Evolutionary conservation across 2,797 vertebrate species (phyloP).

Genomic region (Brachyalestes nurse): DNA sequence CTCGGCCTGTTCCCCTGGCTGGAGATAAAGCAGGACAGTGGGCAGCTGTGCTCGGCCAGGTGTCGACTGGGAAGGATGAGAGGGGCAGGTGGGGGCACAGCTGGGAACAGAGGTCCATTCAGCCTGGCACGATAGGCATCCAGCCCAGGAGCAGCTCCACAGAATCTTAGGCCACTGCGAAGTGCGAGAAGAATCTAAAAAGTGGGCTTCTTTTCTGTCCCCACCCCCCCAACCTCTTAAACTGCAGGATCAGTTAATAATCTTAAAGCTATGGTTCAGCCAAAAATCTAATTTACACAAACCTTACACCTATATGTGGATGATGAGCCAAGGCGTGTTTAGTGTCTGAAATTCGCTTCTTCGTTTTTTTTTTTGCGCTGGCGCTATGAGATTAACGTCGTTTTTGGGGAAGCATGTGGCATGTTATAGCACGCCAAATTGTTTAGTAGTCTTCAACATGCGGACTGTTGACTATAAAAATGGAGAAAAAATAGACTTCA

Average conservation of each 20-base stretch:
- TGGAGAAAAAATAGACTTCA: too few relatives aligned
- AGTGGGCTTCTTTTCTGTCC: conserved; percentile 10
- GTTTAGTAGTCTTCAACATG: too few relatives aligned
- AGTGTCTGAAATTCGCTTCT: background rate
- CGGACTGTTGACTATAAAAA: too few relatives aligned
- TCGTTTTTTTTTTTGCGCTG: background rate
- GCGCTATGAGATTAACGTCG: background rate
- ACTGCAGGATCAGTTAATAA: background rate
- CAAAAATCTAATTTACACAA: too few relatives aligned
- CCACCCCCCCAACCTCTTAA: background rate
- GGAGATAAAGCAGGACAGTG: conserved; percentile 29
- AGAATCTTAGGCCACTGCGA: conserved; percentile 14
- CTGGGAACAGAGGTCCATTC: conserved; percentile 47
- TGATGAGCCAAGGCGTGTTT: background rate
- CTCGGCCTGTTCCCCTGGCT: background rate
- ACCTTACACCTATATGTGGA: background rate
- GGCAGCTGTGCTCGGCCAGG: conserved; percentile 49
- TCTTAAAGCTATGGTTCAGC: background rate
- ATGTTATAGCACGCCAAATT: too few relatives aligned
- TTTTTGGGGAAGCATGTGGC: too few relatives aligned
- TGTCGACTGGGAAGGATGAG: conserved; percentile 23
- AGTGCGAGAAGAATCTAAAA: background rate
- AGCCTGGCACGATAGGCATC: conserved; percentile 26
- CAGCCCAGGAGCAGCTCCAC: conserved; percentile 15
- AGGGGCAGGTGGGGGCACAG: conserved; percentile 28